Conservation (phyloP, 2,888 invertebrate genomes). For the Parnassius orleans region DNA sequence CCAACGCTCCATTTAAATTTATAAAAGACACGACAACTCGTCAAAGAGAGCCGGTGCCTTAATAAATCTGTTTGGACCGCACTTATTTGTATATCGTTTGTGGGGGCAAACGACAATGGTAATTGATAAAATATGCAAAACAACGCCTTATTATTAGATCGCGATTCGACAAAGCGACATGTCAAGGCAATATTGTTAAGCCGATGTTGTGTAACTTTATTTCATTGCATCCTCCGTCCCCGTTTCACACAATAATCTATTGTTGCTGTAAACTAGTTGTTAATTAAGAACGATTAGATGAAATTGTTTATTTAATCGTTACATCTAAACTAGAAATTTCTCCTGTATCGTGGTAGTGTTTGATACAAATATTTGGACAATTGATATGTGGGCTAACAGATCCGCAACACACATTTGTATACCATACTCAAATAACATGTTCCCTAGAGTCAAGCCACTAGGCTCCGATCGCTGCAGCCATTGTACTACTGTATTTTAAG, state of each 20-base stretch:
- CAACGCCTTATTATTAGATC: conserved; percentile 47
- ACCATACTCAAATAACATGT: too few relatives aligned
- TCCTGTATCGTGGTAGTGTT: too few relatives aligned
- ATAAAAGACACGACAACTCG: conserved; percentile 37
- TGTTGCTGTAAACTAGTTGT: neutral
- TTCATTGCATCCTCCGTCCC: neutral
- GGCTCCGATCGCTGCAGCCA: too few relatives aligned
- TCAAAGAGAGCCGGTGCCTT: conserved; percentile 47
- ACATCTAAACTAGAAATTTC: too few relatives aligned
- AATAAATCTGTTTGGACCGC: conserved; percentile 48
- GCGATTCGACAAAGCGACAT: conserved; percentile 35
- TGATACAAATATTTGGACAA: too few relatives aligned
- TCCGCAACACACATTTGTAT: too few relatives aligned
- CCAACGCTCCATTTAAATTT: conserved; percentile 40
- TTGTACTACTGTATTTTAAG: too few relatives aligned
- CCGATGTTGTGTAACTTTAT: neutral
- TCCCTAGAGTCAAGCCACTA: too few relatives aligned
- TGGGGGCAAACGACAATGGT: conserved; percentile 51
- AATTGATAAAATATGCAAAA: conserved; percentile 75
- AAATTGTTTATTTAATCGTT: too few relatives aligned
- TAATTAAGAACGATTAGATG: too few relatives aligned
- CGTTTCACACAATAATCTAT: neutral
- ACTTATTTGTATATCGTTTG: conserved; percentile 72
- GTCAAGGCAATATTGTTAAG: conserved; percentile 11
- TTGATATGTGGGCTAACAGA: too few relatives aligned